These are phyloP conservation scores for Copidosoma aretas DNA, from an alignment of 2,888 invertebrate genomes.

Conservation along the genomic window DNA sequence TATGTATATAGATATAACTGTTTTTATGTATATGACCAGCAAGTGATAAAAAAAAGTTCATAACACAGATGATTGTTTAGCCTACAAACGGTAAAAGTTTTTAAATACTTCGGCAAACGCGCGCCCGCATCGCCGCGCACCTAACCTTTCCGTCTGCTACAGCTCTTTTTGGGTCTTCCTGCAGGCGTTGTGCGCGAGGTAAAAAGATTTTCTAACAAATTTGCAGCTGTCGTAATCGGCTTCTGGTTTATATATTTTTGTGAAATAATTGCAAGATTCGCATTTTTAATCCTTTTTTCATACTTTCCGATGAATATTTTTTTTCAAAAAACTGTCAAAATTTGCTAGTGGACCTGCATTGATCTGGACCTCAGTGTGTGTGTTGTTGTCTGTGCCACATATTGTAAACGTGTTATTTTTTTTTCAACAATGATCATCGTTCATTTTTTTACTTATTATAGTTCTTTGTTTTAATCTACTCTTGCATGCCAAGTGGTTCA, in stretches of 20 bases:
- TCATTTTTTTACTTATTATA: too few species aligned
- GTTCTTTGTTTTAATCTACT: too few species aligned
- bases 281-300: slow-evolving; percentile 38
- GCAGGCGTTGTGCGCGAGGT: slow-evolving; percentile 53
- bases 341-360: slow-evolving; percentile 9
- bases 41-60: too few species aligned
- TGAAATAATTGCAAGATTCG: slow-evolving; percentile 24
- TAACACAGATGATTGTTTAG: too few species aligned
- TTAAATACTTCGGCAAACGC: not conserved
- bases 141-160: slow-evolving; percentile 19
- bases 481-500: too few species aligned
- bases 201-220: slow-evolving; percentile 43
- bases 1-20: too few species aligned
- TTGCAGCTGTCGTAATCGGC: slow-evolving; percentile 50
- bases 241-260: slow-evolving; percentile 19
- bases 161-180: slow-evolving; percentile 53
- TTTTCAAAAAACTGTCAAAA: slow-evolving; percentile 33
- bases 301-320: slow-evolving; percentile 34
- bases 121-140: not conserved
- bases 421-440: too few species aligned
- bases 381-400: too few species aligned
- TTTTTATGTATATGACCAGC: too few species aligned
- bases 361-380: too few species aligned
- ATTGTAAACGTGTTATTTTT: too few species aligned
- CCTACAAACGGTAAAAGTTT: too few species aligned